phyloP scores from a whole-genome alignment of 1,140 invertebrate genomes.

The Diorhabda elongata region DNA sequence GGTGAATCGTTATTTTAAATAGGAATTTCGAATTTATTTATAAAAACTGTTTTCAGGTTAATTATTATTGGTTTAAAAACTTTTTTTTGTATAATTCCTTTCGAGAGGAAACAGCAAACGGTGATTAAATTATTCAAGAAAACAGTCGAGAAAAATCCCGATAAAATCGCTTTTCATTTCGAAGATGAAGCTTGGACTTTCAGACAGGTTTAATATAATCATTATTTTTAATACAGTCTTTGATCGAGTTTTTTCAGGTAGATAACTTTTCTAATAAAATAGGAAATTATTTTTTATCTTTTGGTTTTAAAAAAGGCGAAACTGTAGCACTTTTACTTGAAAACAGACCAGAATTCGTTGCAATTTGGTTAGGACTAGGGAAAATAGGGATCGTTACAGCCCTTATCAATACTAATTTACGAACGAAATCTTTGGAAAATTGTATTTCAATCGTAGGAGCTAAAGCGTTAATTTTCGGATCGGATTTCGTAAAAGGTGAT shows the following conservation, averaged over 20 bases:
- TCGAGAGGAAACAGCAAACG: slow-evolving; percentile 45
- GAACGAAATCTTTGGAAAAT: slow-evolving; percentile 70
- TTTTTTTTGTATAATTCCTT: too few species aligned
- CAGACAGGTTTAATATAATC: slow-evolving; percentile 51
- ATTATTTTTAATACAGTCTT: neutral
- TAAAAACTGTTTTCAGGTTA: too few species aligned
- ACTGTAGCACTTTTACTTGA: slow-evolving; percentile 84
- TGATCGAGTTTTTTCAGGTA: slow-evolving; percentile 50
- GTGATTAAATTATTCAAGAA: slow-evolving; percentile 59
- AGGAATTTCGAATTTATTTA: too few species aligned
- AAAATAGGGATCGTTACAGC: slow-evolving; percentile 82
- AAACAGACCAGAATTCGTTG: slow-evolving; percentile 74
- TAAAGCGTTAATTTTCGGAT: slow-evolving; percentile 72
- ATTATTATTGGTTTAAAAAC: too few species aligned
- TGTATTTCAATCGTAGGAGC: slow-evolving; percentile 72
- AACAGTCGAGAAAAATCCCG: slow-evolving; percentile 53
- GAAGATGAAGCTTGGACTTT: slow-evolving; percentile 71
- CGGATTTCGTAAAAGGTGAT: slow-evolving; percentile 61
- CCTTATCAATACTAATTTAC: slow-evolving; percentile 83
- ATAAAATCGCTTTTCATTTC: slow-evolving; percentile 68
- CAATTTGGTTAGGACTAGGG: slow-evolving; percentile 83
- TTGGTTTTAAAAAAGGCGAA: slow-evolving; percentile 67
- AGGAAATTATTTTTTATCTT: slow-evolving; percentile 66
- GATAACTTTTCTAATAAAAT: slow-evolving; percentile 74
- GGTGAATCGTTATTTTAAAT: too few species aligned